Evolutionary conservation across 2,888 invertebrate genomes (phyloP), one percentile per base, ranked within the genome.

Genomic region (Boloria selene): DNA sequence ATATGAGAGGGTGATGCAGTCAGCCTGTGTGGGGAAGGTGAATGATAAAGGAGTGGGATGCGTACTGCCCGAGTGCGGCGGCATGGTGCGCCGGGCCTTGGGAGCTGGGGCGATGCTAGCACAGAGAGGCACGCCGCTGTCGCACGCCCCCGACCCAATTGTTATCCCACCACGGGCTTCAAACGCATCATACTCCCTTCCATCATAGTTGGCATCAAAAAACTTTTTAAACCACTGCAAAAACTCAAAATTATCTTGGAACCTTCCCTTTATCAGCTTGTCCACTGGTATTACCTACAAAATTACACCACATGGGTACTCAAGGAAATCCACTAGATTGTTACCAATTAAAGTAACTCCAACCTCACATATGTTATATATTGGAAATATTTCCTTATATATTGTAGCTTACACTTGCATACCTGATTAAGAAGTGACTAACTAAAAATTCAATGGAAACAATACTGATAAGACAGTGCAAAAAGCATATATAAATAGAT

Each of bases 221-320:
- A 99, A 99, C 92, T 99, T 99, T 95, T 99, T 99, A 94, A 99
- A 99, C 99, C 99, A 99, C 94, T 99, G 99, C 80, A 99, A 96
- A 94, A 99, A 99, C 93, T 99, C 99, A 95, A 99, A 99, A 94
- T 99, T 99, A 94, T 99, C 99, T 95, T 99, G 99, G 93, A 99
- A 99, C 84, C 98, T 96, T 84, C 98, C 99, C 93, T 99, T 99
- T 88, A 99, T 98, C 93, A 99, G 95, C 93, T 97, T 98, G 93
- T 99, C 99, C 93, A 99, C 98, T 75, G 99, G 98, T 92, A 99
- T 98, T 85, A 99, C 98, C 99, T 99, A 95, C 77, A 90, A 91
- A 76, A 77, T 70, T 17, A 64, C 52, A 64, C 14, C 44, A 54
- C 51, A 56, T 38, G 31, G 49, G 31, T 59, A 50, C 59, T 50